Conservation (phyloP, 1,140 invertebrate species). For the Drosophila kohkoa region DNA sequence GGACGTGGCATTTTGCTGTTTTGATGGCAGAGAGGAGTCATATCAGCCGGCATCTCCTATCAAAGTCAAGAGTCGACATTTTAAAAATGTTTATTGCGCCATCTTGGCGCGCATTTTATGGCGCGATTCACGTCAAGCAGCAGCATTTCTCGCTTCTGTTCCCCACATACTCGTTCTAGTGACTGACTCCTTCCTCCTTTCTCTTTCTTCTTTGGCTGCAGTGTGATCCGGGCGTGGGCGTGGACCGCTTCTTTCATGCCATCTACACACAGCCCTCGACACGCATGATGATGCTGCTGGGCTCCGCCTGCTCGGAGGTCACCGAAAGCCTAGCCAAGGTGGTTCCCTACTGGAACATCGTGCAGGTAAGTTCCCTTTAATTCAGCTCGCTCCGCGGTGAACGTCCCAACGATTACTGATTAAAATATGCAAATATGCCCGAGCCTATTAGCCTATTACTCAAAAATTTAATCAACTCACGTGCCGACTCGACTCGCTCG, state of each 20-base stretch:
- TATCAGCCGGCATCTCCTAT: conserved; percentile 66
- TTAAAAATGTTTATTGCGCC: conserved; percentile 81
- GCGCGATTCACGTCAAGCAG: conserved; percentile 43
- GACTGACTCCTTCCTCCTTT: neutral
- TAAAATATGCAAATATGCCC: conserved; percentile 53
- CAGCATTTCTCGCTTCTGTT: neutral
- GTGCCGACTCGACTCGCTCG: conserved; percentile 61
- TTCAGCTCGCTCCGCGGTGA: neutral
- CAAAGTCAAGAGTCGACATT: conserved; percentile 71
- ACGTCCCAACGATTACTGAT: conserved; percentile 25
- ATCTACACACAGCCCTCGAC: conserved; percentile 91
- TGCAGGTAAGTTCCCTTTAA: conserved; percentile 88
- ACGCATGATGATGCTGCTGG: conserved; percentile 91
- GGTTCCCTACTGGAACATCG: conserved; percentile 95
- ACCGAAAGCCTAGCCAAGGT: conserved; percentile 95
- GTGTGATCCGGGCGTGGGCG: conserved; percentile 95
- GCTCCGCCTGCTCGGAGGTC: conserved; percentile 95
- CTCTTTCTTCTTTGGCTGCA: conserved; percentile 77
- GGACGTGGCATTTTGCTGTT: conserved; percentile 24
- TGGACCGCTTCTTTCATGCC: conserved; percentile 95
- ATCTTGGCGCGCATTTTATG: conserved; percentile 72
- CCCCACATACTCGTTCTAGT: conserved; percentile 7
- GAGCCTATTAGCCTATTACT: conserved; percentile 57
- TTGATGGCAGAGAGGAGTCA: conserved; percentile 55
- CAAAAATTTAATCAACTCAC: conserved; percentile 83